These are phyloP conservation scores for Catajapyx aquilonaris DNA, from an alignment of 1,140 invertebrate genomes.

Conservation along the genomic window DNA sequence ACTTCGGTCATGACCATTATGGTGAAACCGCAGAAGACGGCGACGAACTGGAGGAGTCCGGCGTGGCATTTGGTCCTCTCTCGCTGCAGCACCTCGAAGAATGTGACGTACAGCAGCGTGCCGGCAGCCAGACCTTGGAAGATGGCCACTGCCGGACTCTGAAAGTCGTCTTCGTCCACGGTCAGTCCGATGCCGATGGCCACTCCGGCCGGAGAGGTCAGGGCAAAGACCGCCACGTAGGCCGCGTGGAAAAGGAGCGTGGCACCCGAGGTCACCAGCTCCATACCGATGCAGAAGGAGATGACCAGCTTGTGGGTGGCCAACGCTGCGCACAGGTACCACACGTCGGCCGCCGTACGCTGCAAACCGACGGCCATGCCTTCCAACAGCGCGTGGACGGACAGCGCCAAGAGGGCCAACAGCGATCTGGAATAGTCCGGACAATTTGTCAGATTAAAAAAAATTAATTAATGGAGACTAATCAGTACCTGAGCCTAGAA, in stretches of 20 bases:
- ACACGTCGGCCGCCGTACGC: slow-evolving; percentile 38
- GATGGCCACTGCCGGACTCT: background rate
- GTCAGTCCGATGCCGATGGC: slow-evolving; percentile 2
- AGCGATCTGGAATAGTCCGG: no score
- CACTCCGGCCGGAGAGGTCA: background rate
- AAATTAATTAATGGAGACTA: no score
- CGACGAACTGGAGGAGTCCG: slow-evolving; percentile 20
- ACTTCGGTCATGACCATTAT: slow-evolving; percentile 17
- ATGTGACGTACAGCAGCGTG: slow-evolving; percentile 37
- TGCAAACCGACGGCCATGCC: slow-evolving; percentile 74
- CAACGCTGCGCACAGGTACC: slow-evolving; percentile 27
- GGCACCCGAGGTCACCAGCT: slow-evolving; percentile 8
- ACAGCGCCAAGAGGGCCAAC: slow-evolving; percentile 63
- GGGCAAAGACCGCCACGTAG: background rate
- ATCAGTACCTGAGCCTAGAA: no score
- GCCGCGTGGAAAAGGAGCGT: background rate
- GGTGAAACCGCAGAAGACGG: slow-evolving; percentile 21
- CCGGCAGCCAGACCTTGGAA: slow-evolving; percentile 26
- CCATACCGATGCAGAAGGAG: slow-evolving; percentile 14
- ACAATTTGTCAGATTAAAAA: no score
- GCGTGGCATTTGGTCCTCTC: slow-evolving; percentile 12
- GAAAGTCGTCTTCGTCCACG: background rate
- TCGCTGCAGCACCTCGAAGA: slow-evolving; percentile 31
- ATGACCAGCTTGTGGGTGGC: slow-evolving; percentile 24
- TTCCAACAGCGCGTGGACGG: slow-evolving; percentile 80